A percentile compares a stretch with the other conserved stretches of the same genome.
phyloP scores from a whole-genome alignment of 92 coral and sea anemone species.

The Epizoanthus stellaris region DNA sequence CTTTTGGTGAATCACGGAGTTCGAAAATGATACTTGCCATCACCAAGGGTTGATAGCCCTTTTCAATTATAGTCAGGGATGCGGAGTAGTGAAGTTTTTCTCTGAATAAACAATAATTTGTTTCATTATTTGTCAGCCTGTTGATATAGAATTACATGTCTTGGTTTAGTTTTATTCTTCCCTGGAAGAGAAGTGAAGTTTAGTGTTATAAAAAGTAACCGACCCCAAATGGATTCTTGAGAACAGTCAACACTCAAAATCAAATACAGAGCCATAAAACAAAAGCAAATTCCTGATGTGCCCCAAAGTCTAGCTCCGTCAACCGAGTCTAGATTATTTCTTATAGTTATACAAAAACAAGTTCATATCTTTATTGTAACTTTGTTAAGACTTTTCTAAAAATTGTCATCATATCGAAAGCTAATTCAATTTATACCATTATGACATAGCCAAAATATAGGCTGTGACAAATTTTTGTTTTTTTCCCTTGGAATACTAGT shows the following conservation, averaged over 20 bases:
- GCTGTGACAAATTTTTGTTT: not conserved
- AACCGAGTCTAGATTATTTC: no score
- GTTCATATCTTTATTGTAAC: not conserved
- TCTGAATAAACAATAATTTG: not conserved
- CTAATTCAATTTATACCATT: not conserved
- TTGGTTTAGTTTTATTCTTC: not conserved
- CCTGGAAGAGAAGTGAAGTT: not conserved
- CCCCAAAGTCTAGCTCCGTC: not conserved
- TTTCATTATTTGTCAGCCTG: not conserved
- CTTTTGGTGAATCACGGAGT: not conserved
- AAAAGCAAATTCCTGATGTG: not conserved
- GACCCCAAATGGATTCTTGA: not conserved
- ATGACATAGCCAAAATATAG: not conserved
- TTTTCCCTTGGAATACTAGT: not conserved
- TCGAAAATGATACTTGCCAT: no score
- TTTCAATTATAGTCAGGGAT: no score
- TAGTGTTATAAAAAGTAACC: not conserved
- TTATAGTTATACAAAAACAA: not conserved
- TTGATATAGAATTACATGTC: not conserved
- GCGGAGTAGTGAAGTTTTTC: not conserved
- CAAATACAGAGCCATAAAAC: not conserved
- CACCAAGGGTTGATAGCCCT: no score
- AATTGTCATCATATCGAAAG: not conserved
- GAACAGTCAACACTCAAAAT: not conserved
- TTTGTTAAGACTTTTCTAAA: not conserved